Evolutionary conservation across 2,888 invertebrate species (phyloP), one percentile per base, ranked within the genome.

Genomic region (Ectemnius continuus): DNA sequence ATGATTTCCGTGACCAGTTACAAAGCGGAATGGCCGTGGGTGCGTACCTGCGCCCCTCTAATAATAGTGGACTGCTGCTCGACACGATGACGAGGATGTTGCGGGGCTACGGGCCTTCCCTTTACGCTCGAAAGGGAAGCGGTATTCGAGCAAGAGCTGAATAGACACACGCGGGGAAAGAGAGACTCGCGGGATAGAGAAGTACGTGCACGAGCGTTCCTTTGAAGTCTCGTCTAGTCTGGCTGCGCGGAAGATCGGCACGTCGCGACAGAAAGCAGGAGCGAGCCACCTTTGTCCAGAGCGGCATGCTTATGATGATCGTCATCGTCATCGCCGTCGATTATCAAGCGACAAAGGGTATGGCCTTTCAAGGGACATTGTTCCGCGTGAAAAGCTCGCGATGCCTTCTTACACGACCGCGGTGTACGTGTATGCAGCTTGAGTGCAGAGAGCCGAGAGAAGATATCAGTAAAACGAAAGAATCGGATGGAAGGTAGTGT

Each of bases 21-120:
- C 11, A 36, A 36, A 36, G 36, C 52, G 52, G 4, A 13, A 52
- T 52, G 16, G 52, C 52, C 36, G 36, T 6, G 36, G 5, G 52
- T 5, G 52, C 16, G 52, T 13, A 52, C 52, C 52, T 52, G 52
- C 52, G 52, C 52, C 8, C 36, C 52, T 16, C 52, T 52, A 52
- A 52, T 52, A 52, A 52, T 52, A 52, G 52, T 16, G 52, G 16
- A 14, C 52, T 36, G 36, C 36, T 36, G 36, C 36, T 36, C 36
- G 36, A 52, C 52, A 52, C 52, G 52, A 52, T 52, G 52, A 52
- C 52, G 52, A 52, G 52, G 52, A 52, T 14, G 52, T 52, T 52
- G 52, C 52, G 52, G 14, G 52, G 52, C 16, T 16, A 36, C 36
- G 36, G 36, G 36, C 4, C 36, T 36, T 36, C 36, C 36, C 36